Evolutionary conservation across 2,113 vertebrate genomes (phyloP), one percentile per base, ranked within the genome.

Genomic region (human (Homo sapiens)): DNA sequence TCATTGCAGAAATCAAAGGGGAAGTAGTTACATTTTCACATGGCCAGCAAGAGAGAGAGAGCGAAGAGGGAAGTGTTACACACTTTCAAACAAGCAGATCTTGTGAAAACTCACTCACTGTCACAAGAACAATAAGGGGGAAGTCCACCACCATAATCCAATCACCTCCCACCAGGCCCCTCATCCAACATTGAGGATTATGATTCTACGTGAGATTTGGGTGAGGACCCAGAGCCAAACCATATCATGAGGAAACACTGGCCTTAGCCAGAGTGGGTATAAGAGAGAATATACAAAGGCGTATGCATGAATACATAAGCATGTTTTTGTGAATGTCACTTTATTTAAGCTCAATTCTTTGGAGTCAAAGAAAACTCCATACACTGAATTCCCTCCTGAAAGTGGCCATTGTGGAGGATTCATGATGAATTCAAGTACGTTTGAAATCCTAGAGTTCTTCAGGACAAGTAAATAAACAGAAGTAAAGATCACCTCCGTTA

Each of bases 221-320:
- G 12, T 64, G 61, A 64, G 61, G 61, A 64, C 30, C 61, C 61
- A 64, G 61, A 64, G 61, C 30, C 61, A 64, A 64, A 64, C 27
- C 61, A 64, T 14, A 32, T 14, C 27, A 30, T 70, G 55, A 76
- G 13, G 4, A 73, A 43, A 59, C 18, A 3, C 3, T 8, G 76
- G 35, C 5, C 55, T 87, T 35, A 68, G 40, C 18, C 48, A 87
- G 57, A 55, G 11, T 25, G 66, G 45, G 27, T 45, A 14, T 20
- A 38, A 61, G 55, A 61, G 17, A n/a, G 32, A 38, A 22, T 22
- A 11, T 10, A 23, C 20, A 43, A 30, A 68, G 4, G 32, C 45
- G 3, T 7, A 18, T 18, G 45, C 55, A 8, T 8, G 57, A 27
- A 35, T 22, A 12, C 0, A 1, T 11, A 40, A 40, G 7, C 25